A percentile compares a stretch with the other conserved stretches of the same genome.
Evolutionary conservation across 2,888 invertebrate genomes (phyloP).

Genomic region (Rhorus exstirpatorius): DNA sequence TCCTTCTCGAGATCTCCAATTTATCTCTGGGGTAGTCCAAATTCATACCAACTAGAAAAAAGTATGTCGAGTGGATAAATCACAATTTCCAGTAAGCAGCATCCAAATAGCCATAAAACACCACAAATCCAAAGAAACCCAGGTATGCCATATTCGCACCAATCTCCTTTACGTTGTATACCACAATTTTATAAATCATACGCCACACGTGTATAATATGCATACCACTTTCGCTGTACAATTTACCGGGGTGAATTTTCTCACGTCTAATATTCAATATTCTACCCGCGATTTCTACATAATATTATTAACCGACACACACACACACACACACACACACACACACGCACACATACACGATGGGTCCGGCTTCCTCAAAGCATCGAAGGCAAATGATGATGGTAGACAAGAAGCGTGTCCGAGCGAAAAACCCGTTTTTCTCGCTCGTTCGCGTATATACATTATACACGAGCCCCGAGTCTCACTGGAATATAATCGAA

Average conservation of each 20-base stretch:
- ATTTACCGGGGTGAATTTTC: slow-evolving; percentile 53
- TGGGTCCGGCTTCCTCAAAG: slow-evolving; percentile 53
- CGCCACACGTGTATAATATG: neutral
- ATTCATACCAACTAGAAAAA: too few species aligned
- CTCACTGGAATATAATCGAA: slow-evolving; percentile 58
- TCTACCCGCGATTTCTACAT: slow-evolving; percentile 21
- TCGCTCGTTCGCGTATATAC: slow-evolving; percentile 36
- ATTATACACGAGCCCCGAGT: slow-evolving; percentile 22
- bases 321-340: too few species aligned
- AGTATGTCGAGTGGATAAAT: too few species aligned
- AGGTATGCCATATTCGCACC: too few species aligned
- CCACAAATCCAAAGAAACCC: too few species aligned
- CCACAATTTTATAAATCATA: slow-evolving; percentile 20
- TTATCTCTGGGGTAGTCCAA: too few species aligned
- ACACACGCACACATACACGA: slow-evolving; percentile 23
- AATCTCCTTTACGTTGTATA: too few species aligned
- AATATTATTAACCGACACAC: too few species aligned
- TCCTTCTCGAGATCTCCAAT: too few species aligned
- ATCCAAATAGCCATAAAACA: too few species aligned
- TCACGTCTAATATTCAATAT: slow-evolving; percentile 65
- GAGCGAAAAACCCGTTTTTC: slow-evolving; percentile 60
- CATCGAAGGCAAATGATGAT: slow-evolving; percentile 60
- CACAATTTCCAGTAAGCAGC: too few species aligned
- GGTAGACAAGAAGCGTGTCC: slow-evolving; percentile 63
- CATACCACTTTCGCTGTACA: slow-evolving; percentile 26